These are phyloP conservation scores for Notamacropus eugenii DNA, from an alignment of 2,797 vertebrate species.

Conservation along the genomic window DNA sequence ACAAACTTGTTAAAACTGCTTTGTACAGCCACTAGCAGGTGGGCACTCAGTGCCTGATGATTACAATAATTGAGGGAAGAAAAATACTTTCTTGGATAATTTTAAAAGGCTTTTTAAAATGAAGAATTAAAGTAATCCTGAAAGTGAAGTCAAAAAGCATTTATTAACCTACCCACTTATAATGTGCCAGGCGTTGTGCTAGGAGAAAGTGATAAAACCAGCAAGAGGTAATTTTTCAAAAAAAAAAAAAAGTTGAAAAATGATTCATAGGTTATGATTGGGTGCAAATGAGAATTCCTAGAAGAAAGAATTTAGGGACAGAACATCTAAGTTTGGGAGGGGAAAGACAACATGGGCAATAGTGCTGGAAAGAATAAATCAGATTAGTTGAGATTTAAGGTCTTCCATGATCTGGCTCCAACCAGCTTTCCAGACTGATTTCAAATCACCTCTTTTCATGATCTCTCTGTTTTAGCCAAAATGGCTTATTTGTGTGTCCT, in stretches of 20 bases:
- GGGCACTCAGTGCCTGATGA: background rate
- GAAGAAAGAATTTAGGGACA: background rate
- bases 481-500: background rate
- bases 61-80: background rate
- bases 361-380: background rate
- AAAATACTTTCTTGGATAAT: background rate
- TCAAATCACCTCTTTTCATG: background rate
- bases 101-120: background rate
- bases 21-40: background rate
- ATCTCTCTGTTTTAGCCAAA: background rate
- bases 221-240: background rate
- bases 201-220: background rate
- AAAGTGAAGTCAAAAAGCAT: background rate
- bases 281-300: background rate
- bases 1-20: background rate
- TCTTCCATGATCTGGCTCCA: background rate
- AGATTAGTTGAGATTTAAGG: background rate
- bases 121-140: background rate
- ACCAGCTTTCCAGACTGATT: background rate
- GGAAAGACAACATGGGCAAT: slow-evolving; percentile 17
- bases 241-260: background rate
- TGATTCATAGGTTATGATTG: background rate
- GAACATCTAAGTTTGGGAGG: background rate
- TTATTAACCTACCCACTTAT: background rate
- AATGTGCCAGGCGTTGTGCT: background rate